Evolutionary conservation across 1,140 invertebrate species (phyloP).

Genomic region (Papilio glaucus): DNA sequence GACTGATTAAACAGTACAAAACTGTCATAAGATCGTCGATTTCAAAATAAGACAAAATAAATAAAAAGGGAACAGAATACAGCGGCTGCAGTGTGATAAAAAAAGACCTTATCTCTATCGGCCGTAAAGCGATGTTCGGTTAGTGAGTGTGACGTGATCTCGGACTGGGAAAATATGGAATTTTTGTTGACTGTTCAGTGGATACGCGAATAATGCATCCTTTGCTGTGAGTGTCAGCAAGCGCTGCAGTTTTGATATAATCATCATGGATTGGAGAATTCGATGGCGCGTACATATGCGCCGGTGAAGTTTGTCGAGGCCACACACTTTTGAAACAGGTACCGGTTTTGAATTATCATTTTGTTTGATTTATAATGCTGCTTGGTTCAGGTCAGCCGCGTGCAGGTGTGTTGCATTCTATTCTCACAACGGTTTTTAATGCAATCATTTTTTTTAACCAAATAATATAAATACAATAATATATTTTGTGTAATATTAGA

Average conservation of each 20-base stretch:
- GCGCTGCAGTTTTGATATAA: slow-evolving; percentile 41
- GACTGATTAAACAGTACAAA: slow-evolving; percentile 22
- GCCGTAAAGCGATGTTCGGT: slow-evolving; percentile 59
- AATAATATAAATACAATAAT: not conserved
- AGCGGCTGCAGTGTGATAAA: slow-evolving; percentile 58
- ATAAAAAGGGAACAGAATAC: slow-evolving; percentile 77
- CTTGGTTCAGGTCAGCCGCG: slow-evolving; percentile 37
- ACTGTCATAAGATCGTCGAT: slow-evolving; percentile 47
- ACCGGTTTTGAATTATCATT: slow-evolving; percentile 82
- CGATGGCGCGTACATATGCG: slow-evolving; percentile 58
- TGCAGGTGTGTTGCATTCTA: slow-evolving; percentile 37
- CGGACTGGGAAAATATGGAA: slow-evolving; percentile 73
- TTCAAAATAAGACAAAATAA: slow-evolving; percentile 80
- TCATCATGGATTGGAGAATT: slow-evolving; percentile 73
- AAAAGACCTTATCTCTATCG: slow-evolving; percentile 59
- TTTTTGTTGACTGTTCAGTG: slow-evolving; percentile 54
- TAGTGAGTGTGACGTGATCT: slow-evolving; percentile 50
- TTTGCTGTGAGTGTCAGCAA: slow-evolving; percentile 45
- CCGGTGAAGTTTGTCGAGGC: slow-evolving; percentile 73
- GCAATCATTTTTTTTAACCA: not conserved
- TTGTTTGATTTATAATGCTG: slow-evolving; percentile 78
- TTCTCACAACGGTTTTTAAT: slow-evolving; percentile 21
- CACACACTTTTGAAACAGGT: slow-evolving; percentile 79
- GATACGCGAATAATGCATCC: slow-evolving; percentile 53
- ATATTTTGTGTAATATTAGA: too few species aligned